Conservation (phyloP, 2,113 vertebrate genomes). For the Odontesthes bonariensis region DNA sequence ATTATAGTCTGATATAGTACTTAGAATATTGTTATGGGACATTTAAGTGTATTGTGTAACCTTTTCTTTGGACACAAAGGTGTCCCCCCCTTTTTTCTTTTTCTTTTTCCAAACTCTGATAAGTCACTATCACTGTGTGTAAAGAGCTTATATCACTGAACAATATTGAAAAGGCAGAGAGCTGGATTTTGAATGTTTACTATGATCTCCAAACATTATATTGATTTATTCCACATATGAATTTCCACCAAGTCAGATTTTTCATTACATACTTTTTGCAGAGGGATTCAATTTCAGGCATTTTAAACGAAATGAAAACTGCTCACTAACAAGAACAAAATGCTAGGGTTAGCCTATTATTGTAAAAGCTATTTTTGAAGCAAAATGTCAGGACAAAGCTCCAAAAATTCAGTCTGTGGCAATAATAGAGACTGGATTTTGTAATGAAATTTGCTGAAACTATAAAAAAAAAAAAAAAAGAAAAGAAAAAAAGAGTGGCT, state of each 20-base stretch:
- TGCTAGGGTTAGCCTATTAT: not conserved
- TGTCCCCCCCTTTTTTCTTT: not conserved
- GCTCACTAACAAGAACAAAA: conserved; percentile 22
- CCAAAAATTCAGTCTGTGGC: not conserved
- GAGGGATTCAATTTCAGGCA: not conserved
- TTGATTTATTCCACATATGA: not conserved
- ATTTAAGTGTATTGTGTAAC: too few relatives aligned
- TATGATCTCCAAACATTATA: not conserved
- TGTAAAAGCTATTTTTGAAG: conserved; percentile 6
- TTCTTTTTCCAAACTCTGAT: too few relatives aligned
- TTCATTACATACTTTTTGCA: not conserved
- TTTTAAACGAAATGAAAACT: conserved; percentile 6
- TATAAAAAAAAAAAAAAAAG: not conserved
- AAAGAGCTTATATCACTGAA: not conserved
- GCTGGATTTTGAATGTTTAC: too few relatives aligned
- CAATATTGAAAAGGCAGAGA: not conserved
- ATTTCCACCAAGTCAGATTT: not conserved
- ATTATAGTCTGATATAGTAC: too few relatives aligned
- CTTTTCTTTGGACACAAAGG: too few relatives aligned
- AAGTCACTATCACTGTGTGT: not conserved
- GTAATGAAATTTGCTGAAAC: not conserved
- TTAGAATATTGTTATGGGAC: too few relatives aligned
- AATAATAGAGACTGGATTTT: conserved; percentile 5
- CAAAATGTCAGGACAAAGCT: not conserved
- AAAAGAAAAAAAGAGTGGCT: not conserved